Conservation (phyloP, 2,888 invertebrate genomes). For the Nineta flava region DNA sequence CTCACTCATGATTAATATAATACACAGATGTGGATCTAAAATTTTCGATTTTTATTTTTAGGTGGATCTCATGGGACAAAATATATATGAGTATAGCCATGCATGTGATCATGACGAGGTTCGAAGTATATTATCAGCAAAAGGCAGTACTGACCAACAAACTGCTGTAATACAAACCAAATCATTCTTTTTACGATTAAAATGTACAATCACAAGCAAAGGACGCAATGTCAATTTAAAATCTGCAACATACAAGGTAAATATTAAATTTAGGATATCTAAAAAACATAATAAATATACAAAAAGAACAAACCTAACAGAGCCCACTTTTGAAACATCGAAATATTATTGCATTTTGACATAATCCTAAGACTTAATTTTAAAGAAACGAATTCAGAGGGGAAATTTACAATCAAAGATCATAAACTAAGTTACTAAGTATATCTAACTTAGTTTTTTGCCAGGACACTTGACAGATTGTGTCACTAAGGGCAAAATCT, state of each 20-base stretch:
- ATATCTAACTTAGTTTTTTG: too few relatives aligned
- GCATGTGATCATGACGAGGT: constrained; percentile 93
- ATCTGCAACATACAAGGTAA: constrained; percentile 89
- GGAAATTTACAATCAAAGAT: too few relatives aligned
- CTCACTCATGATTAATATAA: not conserved
- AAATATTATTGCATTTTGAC: too few relatives aligned
- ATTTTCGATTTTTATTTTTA: constrained; percentile 31
- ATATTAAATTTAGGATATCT: not conserved
- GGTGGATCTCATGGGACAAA: constrained; percentile 94
- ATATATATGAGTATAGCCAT: constrained; percentile 85
- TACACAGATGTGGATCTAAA: not conserved
- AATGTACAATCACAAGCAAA: constrained; percentile 87
- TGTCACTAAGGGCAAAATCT: too few relatives aligned
- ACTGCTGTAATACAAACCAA: constrained; percentile 32
- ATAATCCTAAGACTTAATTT: too few relatives aligned
- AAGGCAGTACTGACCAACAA: constrained; percentile 24
- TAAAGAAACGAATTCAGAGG: not conserved
- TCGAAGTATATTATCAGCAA: constrained; percentile 39
- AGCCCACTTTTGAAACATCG: too few relatives aligned
- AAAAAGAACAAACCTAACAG: too few relatives aligned
- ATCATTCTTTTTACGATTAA: constrained; percentile 67
- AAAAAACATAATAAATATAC: too few relatives aligned
- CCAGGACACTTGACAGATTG: too few relatives aligned
- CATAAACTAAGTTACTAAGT: too few relatives aligned
- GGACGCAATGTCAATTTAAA: constrained; percentile 92